These are phyloP conservation scores for Philonicus albiceps DNA, from an alignment of 2,888 invertebrate genomes.

Conservation along the genomic window DNA sequence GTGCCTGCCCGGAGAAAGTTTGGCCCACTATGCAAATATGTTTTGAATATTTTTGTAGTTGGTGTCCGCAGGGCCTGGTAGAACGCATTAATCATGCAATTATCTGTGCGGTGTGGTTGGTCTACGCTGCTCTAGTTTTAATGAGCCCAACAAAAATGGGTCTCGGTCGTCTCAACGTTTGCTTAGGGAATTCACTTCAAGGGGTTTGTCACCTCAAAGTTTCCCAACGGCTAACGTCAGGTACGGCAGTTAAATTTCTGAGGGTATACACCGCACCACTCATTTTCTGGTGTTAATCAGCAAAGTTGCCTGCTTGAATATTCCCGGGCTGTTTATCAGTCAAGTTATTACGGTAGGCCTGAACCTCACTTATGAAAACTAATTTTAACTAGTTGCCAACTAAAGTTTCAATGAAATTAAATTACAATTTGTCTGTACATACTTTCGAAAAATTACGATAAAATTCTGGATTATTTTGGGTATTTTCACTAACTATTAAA, in stretches of 20 bases:
- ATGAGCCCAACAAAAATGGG: background rate
- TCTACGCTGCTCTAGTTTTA: background rate
- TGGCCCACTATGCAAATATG: constrained; percentile 8
- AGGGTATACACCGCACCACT: background rate
- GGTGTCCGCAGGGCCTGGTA: background rate
- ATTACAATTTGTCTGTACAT: background rate
- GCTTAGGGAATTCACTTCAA: background rate
- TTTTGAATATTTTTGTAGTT: constrained; percentile 15
- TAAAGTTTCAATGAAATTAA: background rate
- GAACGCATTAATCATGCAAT: background rate
- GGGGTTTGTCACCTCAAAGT: background rate
- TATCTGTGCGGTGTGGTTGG: background rate
- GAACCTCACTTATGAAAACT: background rate
- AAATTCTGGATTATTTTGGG: background rate
- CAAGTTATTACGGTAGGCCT: background rate
- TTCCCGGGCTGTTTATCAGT: background rate
- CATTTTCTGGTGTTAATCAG: background rate
- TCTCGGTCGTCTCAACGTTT: background rate
- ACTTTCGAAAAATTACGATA: background rate
- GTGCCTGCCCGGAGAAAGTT: background rate
- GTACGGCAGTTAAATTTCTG: background rate
- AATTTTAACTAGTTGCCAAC: background rate
- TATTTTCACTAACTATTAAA: too few relatives aligned
- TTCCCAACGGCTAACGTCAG: background rate
- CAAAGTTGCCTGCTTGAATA: background rate